Evolutionary conservation across 2,113 vertebrate genomes (phyloP), one percentile per base, ranked within the genome.

Genomic region (Caloenas nicobarica): DNA sequence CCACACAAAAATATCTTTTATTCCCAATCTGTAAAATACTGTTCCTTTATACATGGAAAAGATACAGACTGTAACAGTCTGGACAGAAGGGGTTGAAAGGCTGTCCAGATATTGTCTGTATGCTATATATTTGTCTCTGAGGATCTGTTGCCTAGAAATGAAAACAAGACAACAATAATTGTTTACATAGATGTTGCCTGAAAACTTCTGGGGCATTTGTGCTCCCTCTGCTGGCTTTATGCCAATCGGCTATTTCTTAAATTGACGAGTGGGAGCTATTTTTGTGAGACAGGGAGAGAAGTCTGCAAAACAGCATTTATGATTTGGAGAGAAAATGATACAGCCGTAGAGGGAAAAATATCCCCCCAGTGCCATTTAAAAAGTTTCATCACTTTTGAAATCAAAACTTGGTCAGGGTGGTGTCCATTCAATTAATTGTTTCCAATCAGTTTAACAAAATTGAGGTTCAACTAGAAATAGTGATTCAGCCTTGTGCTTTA

Each of bases 91-190:
- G 24, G 25, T 26, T 65, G 80, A 61, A 82, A 77, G 13, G 46
- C 66, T 94, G 72, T 83, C 76, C 76, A 91, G 64, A 86, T 96
- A 92, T 26, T 91, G 40, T 90, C 82, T 93, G 51, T 64, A 56
- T 86, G 74, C 53, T 88, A 0, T 81, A 56, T 68, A 51, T 77
- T 29, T 88, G 26, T 87, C 77, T 78, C 74, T 86, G 48, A 91
- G 61, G 89, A 81, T 88, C 70, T 80, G 92, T 96, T 96, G 93
- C 95, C 64, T 95, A 29, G 97, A 93, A 93, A 95, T 96, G 40
- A 91, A 95, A 91, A 93, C 77, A 92, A 79, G 87, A 91, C 80
- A 97, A 96, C 85, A 92, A n/a, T 79, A 91, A 87, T 61, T 88
- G 80, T 91, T 97, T 95, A 94, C 60, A 64, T 89, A 90, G 68